Evolutionary conservation across 2,113 vertebrate species (phyloP).

Genomic region (Cyanoramphus novaezelandiae): DNA sequence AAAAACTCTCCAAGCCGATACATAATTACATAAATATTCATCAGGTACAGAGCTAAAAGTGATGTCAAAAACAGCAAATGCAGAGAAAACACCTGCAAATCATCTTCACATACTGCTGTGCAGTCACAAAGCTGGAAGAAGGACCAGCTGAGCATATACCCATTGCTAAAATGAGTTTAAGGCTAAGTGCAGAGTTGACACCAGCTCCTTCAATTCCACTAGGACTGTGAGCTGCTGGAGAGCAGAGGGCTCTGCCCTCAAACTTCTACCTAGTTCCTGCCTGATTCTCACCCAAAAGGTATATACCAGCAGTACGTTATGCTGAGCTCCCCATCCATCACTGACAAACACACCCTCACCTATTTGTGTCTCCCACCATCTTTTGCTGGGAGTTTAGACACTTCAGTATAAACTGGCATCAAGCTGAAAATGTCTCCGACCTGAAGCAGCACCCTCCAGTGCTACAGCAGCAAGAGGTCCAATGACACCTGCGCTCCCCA

Average conservation of each 20-base stretch:
- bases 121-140: not conserved
- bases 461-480: not conserved
- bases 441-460: not conserved
- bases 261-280: not conserved
- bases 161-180: not conserved
- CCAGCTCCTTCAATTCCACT: not conserved
- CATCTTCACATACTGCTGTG: not conserved
- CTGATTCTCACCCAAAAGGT: not conserved
- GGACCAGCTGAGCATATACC: not conserved
- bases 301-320: not conserved
- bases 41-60: not conserved
- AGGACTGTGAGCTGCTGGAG: not conserved
- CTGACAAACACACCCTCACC: not conserved
- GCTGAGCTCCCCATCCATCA: not conserved
- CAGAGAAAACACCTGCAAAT: not conserved
- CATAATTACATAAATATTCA: not conserved
- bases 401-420: not conserved
- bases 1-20: not conserved
- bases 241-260: not conserved
- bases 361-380: rapidly evolving
- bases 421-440: not conserved
- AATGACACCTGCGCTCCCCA: not conserved
- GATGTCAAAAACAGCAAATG: not conserved
- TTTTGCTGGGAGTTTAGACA: not conserved
- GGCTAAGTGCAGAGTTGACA: not conserved